A percentile compares a stretch with the other conserved stretches of the same genome.
Evolutionary conservation across 2,888 invertebrate genomes (phyloP).

Genomic region (Tyria jacobaeae): DNA sequence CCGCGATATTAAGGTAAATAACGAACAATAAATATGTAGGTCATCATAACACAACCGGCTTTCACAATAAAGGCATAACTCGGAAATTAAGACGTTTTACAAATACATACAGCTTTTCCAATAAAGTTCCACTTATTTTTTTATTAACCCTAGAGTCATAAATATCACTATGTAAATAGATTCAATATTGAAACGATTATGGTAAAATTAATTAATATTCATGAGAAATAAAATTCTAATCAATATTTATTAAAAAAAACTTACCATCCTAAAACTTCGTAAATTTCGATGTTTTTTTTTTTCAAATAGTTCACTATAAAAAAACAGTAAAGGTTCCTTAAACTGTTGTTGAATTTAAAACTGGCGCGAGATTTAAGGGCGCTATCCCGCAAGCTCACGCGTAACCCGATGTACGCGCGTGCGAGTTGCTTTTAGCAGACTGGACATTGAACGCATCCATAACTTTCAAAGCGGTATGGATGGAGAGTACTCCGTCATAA

Average conservation of each 20-base stretch:
- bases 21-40: slow-evolving; percentile 40
- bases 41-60: slow-evolving; percentile 39
- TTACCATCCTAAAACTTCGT: slow-evolving; percentile 34
- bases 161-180: slow-evolving; percentile 24
- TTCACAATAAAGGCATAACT: slow-evolving; percentile 19
- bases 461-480: slow-evolving; percentile 63
- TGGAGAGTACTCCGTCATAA: slow-evolving; percentile 57
- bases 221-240: slow-evolving; percentile 33
- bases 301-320: slow-evolving; percentile 29
- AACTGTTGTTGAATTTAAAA: slow-evolving; percentile 27
- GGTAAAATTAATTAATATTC: slow-evolving; percentile 20
- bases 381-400: slow-evolving; percentile 56
- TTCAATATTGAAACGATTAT: slow-evolving; percentile 26
- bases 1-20: slow-evolving; percentile 59
- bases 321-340: background rate
- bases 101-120: slow-evolving; percentile 11
- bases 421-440: slow-evolving; percentile 76
- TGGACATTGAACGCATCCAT: slow-evolving; percentile 73
- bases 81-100: slow-evolving; percentile 18
- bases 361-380: slow-evolving; percentile 57
- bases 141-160: slow-evolving; percentile 28
- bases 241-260: slow-evolving; percentile 39
- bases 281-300: slow-evolving; percentile 26
- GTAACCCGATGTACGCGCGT: slow-evolving; percentile 65
- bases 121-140: slow-evolving; percentile 26